A percentile compares a stretch with the other conserved stretches of the same genome.
These are phyloP conservation scores for Coelinius sp. DNA, from an alignment of 2,888 invertebrate species.

Conservation along the genomic window DNA sequence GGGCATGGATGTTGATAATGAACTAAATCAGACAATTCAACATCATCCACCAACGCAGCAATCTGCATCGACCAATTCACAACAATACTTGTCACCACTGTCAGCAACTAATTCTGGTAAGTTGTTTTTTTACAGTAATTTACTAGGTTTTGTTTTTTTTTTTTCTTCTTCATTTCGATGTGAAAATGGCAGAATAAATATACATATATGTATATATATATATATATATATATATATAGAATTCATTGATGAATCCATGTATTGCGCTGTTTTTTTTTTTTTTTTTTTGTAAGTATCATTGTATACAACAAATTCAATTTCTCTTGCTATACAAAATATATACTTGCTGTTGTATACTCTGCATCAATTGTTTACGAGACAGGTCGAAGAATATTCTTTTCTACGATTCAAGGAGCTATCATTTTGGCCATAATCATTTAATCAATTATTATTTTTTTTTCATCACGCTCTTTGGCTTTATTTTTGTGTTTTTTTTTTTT, in stretches of 20 bases:
- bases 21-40: constrained; percentile 79
- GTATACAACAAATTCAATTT: not conserved
- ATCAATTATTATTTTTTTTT: no score
- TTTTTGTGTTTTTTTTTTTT: not conserved
- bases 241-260: no score
- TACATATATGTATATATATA: no score
- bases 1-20: constrained; percentile 76
- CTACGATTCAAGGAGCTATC: not conserved
- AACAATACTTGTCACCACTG: constrained; percentile 63
- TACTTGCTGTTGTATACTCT: not conserved
- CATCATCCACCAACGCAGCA: constrained; percentile 78
- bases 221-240: no score
- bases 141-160: constrained; percentile 48
- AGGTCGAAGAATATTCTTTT: not conserved
- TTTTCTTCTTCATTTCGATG: constrained; percentile 37
- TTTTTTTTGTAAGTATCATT: no score
- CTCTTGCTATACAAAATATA: no score
- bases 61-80: constrained; percentile 58
- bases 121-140: no score
- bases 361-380: not conserved
- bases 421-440: not conserved
- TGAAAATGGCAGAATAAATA: no score
- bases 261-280: not conserved
- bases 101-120: constrained; percentile 63
- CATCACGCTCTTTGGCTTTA: not conserved